Conservation (phyloP, 2,797 vertebrate genomes). For the Schizothorax lantsangensis region DNA sequence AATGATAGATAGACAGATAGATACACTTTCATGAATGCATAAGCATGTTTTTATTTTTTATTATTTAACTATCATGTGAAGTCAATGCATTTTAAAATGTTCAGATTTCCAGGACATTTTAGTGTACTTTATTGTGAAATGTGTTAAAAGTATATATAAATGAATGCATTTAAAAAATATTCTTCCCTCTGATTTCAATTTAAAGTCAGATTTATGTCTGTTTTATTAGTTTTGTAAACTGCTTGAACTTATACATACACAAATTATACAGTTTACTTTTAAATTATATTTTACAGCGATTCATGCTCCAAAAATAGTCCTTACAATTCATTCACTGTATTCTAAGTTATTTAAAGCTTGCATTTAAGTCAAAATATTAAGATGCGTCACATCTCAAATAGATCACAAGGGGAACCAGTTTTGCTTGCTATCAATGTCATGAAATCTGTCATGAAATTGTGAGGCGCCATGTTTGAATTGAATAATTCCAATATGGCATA, state of each 20-base stretch:
- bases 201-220: neutral
- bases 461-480: neutral
- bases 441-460: neutral
- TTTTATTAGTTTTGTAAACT: neutral
- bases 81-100: neutral
- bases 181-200: neutral
- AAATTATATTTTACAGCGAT: neutral
- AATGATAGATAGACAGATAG: neutral
- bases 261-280: neutral
- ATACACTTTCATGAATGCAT: neutral
- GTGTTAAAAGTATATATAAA: neutral
- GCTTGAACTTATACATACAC: neutral
- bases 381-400: neutral
- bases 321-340: neutral
- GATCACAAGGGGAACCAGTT: neutral
- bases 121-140: neutral
- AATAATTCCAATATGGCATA: conserved; percentile 14
- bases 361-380: neutral
- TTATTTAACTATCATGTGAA: neutral
- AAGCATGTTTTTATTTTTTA: neutral
- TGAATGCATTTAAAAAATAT: neutral
- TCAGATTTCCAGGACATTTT: neutral
- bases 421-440: neutral
- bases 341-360: neutral
- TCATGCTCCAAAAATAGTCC: neutral